Percentiles rank a stretch among this genome's conserved stretches.
Conservation (phyloP, 35 echinoderm and acorn worm genomes). For the Ophiothrix spiculata region DNA sequence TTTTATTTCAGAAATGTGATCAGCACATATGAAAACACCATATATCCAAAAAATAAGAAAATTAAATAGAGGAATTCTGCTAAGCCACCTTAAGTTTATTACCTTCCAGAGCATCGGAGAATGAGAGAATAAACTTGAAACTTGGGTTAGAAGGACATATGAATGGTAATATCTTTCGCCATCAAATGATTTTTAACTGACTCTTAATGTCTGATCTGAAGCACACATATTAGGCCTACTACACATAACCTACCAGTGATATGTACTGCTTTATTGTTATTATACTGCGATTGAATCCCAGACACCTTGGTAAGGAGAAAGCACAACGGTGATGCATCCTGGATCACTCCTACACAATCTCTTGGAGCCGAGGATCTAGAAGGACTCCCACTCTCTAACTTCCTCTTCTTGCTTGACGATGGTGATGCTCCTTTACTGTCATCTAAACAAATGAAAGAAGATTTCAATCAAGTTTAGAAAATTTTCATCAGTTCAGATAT, state of each 20-base stretch:
- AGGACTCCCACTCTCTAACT: not conserved
- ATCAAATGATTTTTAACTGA: too few relatives aligned
- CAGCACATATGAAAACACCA: too few relatives aligned
- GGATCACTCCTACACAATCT: constrained; percentile 38
- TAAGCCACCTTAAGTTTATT: too few relatives aligned
- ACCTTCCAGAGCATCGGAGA: too few relatives aligned
- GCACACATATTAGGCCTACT: too few relatives aligned
- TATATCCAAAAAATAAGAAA: too few relatives aligned
- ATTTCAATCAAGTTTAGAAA: constrained; percentile 27
- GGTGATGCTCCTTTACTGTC: constrained; percentile 19
- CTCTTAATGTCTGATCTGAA: too few relatives aligned
- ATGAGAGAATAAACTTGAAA: too few relatives aligned
- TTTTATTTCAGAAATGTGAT: too few relatives aligned
- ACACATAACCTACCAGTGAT: constrained; percentile 62
- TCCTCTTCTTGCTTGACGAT: constrained; percentile 41
- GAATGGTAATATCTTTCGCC: too few relatives aligned
- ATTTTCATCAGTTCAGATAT: constrained; percentile 51
- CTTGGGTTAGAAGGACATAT: too few relatives aligned
- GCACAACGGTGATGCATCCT: constrained; percentile 52
- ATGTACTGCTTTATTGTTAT: constrained; percentile 71
- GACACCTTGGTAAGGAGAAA: constrained; percentile 80
- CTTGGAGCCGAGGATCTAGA: constrained; percentile 3
- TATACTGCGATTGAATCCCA: constrained; percentile 63
- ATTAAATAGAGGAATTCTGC: too few relatives aligned
- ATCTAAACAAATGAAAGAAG: not conserved